Conservation (phyloP, 2,888 invertebrate genomes). For the Zygothrica quintamaculata region DNA sequence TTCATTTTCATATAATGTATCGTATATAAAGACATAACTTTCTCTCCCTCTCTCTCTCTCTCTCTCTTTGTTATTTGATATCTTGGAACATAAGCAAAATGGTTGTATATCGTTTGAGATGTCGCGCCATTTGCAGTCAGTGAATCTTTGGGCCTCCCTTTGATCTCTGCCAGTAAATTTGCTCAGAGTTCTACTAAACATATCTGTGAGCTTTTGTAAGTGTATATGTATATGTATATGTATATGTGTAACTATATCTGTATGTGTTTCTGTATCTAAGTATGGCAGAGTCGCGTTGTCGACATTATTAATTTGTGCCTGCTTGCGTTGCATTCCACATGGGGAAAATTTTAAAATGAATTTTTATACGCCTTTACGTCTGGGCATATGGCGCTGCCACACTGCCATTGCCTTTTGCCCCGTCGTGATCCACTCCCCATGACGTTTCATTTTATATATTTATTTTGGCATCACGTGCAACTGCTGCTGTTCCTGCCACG, state of each 20-base stretch:
- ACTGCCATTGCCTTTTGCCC: constrained; percentile 36
- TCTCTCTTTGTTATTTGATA: not conserved
- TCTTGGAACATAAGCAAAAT: constrained; percentile 32
- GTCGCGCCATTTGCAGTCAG: constrained; percentile 30
- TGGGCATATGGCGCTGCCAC: constrained; percentile 40
- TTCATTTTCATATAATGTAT: too few species aligned
- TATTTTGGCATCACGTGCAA: constrained; percentile 70
- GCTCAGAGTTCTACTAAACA: not conserved
- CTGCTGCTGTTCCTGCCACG: constrained; percentile 25
- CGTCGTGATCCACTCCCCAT: constrained; percentile 37
- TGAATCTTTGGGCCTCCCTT: constrained; percentile 32
- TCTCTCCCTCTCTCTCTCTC: too few species aligned
- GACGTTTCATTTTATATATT: constrained; percentile 33
- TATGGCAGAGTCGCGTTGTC: constrained; percentile 51
- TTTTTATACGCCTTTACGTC: constrained; percentile 57
- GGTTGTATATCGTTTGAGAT: constrained; percentile 20
- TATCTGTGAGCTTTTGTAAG: constrained; percentile 1
- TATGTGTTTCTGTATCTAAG: constrained; percentile 20
- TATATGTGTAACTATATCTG: constrained; percentile 14
- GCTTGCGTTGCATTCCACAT: constrained; percentile 56
- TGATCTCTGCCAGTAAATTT: constrained; percentile 55
- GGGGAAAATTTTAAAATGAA: constrained; percentile 63
- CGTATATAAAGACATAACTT: too few species aligned
- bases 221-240: constrained; percentile 9
- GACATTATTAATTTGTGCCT: constrained; percentile 75